Evolutionary conservation across 2,888 invertebrate species (phyloP).

Genomic region (Drosophila atripex): DNA sequence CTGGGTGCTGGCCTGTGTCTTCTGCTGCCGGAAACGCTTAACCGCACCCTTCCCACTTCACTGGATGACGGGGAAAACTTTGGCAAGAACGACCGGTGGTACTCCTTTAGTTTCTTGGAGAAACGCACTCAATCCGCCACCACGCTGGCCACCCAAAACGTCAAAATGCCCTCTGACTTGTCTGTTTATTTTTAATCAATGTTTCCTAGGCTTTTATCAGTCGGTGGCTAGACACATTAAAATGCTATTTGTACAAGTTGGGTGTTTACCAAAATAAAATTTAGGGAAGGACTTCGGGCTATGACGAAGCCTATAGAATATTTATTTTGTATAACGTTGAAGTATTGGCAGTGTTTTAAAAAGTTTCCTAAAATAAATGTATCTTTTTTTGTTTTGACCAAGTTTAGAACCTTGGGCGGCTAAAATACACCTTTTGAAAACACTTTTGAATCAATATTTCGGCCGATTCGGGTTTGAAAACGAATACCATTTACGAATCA

Average conservation of each 20-base stretch:
- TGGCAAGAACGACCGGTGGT: conserved; percentile 85
- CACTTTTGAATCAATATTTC: too few species aligned
- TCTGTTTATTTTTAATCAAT: conserved; percentile 35
- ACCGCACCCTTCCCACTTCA: conserved; percentile 85
- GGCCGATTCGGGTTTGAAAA: too few species aligned
- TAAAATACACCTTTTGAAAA: too few species aligned
- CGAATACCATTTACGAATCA: too few species aligned
- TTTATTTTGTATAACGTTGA: too few species aligned
- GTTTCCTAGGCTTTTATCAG: not conserved
- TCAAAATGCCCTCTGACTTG: conserved; percentile 45
- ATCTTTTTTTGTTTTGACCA: too few species aligned
- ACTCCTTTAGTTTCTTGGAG: conserved; percentile 83
- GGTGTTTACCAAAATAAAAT: too few species aligned
- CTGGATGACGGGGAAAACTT: conserved; percentile 86
- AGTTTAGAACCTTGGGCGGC: too few species aligned
- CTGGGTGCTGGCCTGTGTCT: conserved; percentile 85
- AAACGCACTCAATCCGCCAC: conserved; percentile 67
- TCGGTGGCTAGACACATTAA: not conserved
- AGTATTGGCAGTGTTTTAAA: too few species aligned
- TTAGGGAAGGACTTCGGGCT: too few species aligned
- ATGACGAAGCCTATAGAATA: too few species aligned
- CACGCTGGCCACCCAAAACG: conserved; percentile 48
- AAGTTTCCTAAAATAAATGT: too few species aligned
- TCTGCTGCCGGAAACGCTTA: conserved; percentile 86
- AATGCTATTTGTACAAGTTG: not conserved